Base-by-base conservation (phyloP, 1,140 invertebrate genomes). In the Oncopodura yosiiana region DNA sequence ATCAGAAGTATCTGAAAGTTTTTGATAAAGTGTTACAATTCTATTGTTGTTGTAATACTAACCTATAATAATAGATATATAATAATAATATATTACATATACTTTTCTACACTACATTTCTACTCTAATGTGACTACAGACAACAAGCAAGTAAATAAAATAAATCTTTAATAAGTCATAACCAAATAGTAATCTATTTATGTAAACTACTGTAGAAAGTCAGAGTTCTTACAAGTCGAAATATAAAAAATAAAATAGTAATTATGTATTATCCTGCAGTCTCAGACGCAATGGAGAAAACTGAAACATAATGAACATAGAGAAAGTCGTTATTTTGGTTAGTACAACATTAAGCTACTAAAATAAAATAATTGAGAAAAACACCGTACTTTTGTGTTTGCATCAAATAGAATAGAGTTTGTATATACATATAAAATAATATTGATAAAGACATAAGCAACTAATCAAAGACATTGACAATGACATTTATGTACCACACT, bases 1-100 rank as follows among this genome's bases (percentile, higher is more conserved):
- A 69, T 91, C 86, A 53, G 86, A 83, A 71, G 92, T 91, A 74
- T 93, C 90, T 94, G 16, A 46, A 53, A 23, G 18, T 46, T 23
- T 19, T 24, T 53, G n/a, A 21, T 19, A 56, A 52, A 3, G n/a
- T 2, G 2, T 32, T 26, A 5, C n/a, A 34, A 21, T 2, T 37
- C 8, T 24, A 24, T 16, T 3, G 11, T 11, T 50, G 5, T 23
- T n/a, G n/a, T 36, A 24, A 32, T 12, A 12, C 36, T 8, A 18
- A 12, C 8, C 21, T n/a, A 16, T 32, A 9, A 9, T 5, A 9
- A 23, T 6, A 14, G 5, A 36, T 11, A 24, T 11, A 6, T n/a
- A 14, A 38, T 39, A 50, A 50, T 24, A n/a, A n/a, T n/a, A n/a
- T n/a, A n/a, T n/a, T n/a, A n/a, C n/a, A n/a, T n/a, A n/a, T n/a